phyloP scores from a whole-genome alignment of 1,140 invertebrate genomes.

The Anoplolepis gracilipes region DNA sequence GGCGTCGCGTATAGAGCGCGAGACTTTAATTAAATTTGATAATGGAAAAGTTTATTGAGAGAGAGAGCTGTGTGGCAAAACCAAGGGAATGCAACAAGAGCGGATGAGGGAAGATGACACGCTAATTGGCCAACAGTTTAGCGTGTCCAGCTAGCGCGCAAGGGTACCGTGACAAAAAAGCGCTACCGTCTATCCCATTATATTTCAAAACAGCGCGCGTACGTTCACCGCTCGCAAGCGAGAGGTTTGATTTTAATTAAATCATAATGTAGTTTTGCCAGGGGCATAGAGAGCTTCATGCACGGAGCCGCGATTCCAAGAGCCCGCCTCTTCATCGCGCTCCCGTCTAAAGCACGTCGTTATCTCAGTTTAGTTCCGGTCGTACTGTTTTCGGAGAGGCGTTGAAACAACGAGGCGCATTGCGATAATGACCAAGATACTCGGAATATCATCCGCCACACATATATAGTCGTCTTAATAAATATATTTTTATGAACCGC shows the following conservation, averaged over 20 bases:
- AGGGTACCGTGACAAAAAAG: constrained; percentile 59
- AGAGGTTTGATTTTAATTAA: constrained; percentile 73
- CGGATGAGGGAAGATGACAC: constrained; percentile 17
- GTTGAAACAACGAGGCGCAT: constrained; percentile 36
- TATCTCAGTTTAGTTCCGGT: constrained; percentile 61
- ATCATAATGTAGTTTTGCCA: constrained; percentile 69
- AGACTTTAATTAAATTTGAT: constrained; percentile 74
- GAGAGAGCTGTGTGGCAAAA: not conserved
- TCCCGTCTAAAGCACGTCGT: constrained; percentile 49
- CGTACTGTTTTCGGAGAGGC: constrained; percentile 52
- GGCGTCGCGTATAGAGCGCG: not conserved
- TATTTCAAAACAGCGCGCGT: constrained; percentile 45
- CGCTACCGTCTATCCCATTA: constrained; percentile 33
- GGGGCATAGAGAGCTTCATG: constrained; percentile 25
- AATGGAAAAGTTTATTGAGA: constrained; percentile 74
- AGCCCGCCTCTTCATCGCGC: not conserved
- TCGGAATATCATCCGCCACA: constrained; percentile 11
- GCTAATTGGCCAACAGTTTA: constrained; percentile 72
- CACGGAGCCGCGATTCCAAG: not conserved
- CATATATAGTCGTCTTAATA: constrained; percentile 38
- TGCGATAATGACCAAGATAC: constrained; percentile 30
- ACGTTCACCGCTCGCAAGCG: constrained; percentile 30
- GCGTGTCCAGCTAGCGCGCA: constrained; percentile 27
- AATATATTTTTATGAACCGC: constrained; percentile 54
- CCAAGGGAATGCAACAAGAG: not conserved